Base-by-base conservation (phyloP, 2,888 invertebrate species). In the Itoplectis maculator region DNA sequence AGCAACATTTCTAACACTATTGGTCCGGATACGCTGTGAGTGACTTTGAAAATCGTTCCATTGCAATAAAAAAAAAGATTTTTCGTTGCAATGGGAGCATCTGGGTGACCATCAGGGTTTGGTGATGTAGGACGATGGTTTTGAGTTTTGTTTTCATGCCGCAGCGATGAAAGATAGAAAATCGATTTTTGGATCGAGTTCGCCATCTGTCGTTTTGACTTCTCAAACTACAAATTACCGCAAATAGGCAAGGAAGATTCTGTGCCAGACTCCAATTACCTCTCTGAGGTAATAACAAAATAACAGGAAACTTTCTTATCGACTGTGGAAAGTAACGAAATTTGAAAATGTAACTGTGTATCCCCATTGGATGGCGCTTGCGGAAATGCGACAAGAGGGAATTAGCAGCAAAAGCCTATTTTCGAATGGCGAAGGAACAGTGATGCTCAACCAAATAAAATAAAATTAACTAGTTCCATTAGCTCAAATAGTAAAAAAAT, bases 141-240 rank as follows among this genome's bases (percentile, higher is more conserved):
- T 54, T 18, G 7, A 15, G 9, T 51, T 20, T 51, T 20, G 6
- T 20, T 20, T 23, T 11, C 11, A 9, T 3, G 11, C 54, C 2
- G 23, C 7, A 11, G 20, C 1, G 11, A 3, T 20, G 9, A 20
- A 54, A 13, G 49, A 0, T 7, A 13, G 2, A 40, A 40, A 37
- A 54, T 69, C 40, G 13, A 15, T 29, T 45, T 59, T 18, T 45
- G 15, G n/a, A 2, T 42, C 13, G 7, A 47, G 29, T 13, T 47
- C 47, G 73, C 72, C 81, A 81, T 81, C 81, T 73, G 73, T n/a
- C 45, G 37, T 29, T 15, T 61, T 15, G 15, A 13, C 20, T 15
- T 8, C 8, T n/a, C 5, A 35, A 18, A 61, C 6, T 35, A 15
- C 9, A 18, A 11, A 15, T 29, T 2, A 59, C 35, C 47, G 61